Evolutionary conservation across 2,113 vertebrate genomes (phyloP).

Genomic region (Canis aureus): DNA sequence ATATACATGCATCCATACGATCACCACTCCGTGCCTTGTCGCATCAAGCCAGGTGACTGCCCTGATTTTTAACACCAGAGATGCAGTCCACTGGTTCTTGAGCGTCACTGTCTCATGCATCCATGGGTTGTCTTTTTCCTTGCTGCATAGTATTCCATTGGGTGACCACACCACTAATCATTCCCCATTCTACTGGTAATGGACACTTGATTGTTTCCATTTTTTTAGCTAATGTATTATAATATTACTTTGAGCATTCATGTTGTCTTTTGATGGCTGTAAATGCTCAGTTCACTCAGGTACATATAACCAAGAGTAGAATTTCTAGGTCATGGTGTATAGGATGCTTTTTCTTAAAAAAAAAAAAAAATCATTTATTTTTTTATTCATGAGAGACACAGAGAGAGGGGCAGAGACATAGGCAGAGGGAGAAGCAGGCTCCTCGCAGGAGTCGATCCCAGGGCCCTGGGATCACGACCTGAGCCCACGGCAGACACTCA

Average conservation of each 20-base stretch:
- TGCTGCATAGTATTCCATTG: neutral
- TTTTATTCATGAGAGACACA: too few relatives aligned
- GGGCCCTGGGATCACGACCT: too few relatives aligned
- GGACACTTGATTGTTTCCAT: neutral
- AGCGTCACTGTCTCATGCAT: rapidly evolving
- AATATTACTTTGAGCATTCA: neutral
- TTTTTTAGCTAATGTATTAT: neutral
- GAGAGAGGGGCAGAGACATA: too few relatives aligned
- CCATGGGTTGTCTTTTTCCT: rapidly evolving
- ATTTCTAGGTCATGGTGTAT: neutral
- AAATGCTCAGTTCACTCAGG: neutral
- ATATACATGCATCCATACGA: rapidly evolving
- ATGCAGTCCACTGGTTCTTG: rapidly evolving
- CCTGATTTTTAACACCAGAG: too few relatives aligned
- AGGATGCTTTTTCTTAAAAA: neutral
- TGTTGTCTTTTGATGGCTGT: neutral
- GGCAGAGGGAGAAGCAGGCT: too few relatives aligned
- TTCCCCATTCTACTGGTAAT: neutral
- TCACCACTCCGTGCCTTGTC: neutral
- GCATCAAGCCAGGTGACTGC: neutral
- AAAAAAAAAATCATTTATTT: too few relatives aligned
- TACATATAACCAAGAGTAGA: neutral
- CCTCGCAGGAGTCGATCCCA: too few relatives aligned
- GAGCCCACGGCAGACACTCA: too few relatives aligned
- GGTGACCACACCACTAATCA: rapidly evolving